Conservation (phyloP, 2,113 vertebrate species). For the Chaetorhynchus papuensis region DNA sequence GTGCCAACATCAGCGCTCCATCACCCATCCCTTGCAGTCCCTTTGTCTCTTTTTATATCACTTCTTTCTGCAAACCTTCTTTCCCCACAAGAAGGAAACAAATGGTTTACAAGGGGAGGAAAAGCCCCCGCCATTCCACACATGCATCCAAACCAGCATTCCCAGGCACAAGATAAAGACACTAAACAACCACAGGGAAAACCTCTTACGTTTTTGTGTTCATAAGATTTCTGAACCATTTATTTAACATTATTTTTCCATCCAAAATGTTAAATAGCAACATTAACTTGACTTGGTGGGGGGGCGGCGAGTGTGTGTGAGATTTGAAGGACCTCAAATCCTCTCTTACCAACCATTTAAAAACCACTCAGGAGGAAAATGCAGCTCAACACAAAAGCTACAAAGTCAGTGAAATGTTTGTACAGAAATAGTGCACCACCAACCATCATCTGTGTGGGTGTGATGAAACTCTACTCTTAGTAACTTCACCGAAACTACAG, state of each 20-base stretch:
- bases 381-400: neutral
- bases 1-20: slow-evolving; percentile 48
- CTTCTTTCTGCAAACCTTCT: slow-evolving; percentile 26
- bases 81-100: slow-evolving; percentile 30
- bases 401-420: neutral
- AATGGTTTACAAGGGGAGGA: slow-evolving; percentile 12
- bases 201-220: neutral
- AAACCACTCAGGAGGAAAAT: neutral
- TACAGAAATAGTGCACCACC: neutral
- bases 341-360: neutral
- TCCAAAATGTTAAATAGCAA: neutral
- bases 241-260: neutral
- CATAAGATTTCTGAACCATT: neutral
- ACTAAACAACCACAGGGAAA: neutral
- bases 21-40: slow-evolving; percentile 5
- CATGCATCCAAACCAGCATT: neutral
- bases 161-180: neutral
- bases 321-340: neutral
- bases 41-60: neutral
- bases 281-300: neutral
- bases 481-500: neutral
- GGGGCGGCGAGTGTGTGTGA: neutral
- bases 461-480: neutral
- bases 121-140: neutral
- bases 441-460: neutral